Percentiles rank a stretch among this genome's conserved stretches.
phyloP scores from a whole-genome alignment of 1,140 invertebrate genomes.

The Euschistus heros region DNA sequence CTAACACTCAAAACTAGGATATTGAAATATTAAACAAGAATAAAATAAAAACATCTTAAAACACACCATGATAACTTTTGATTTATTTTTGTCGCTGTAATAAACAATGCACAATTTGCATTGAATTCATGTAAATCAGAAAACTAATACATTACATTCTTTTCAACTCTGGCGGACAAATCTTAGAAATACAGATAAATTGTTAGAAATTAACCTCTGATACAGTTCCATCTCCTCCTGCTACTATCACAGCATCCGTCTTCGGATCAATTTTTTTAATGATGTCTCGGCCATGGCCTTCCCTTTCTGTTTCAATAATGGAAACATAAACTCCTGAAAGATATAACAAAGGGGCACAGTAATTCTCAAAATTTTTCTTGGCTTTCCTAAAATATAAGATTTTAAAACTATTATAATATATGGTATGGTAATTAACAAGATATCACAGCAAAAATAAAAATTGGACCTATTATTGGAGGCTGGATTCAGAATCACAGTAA shows the following conservation, averaged over 20 bases:
- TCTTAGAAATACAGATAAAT: background rate
- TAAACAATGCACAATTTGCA: no score
- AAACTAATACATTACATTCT: no score
- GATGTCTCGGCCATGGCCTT: conserved; percentile 70
- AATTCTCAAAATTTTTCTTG: conserved; percentile 70
- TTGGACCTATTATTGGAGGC: conserved; percentile 64
- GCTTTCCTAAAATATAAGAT: conserved; percentile 43
- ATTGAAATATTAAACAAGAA: no score
- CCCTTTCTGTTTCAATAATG: conserved; percentile 68
- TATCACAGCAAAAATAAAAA: conserved; percentile 19
- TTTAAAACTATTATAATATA: background rate
- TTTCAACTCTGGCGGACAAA: background rate
- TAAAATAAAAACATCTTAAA: no score
- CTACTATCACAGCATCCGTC: conserved; percentile 80
- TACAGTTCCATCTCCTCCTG: conserved; percentile 87
- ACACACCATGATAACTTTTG: no score
- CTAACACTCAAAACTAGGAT: no score
- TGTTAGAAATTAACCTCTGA: conserved; percentile 49
- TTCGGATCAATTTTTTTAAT: conserved; percentile 49
- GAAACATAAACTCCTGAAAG: conserved; percentile 76
- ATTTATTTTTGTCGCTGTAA: no score
- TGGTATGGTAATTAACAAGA: conserved; percentile 15
- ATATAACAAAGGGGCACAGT: conserved; percentile 83
- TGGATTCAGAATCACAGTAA: conserved; percentile 86
- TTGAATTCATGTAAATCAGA: no score